Evolutionary conservation across 2,113 vertebrate species (phyloP), one percentile per base, ranked within the genome.

Genomic region (Shinisaurus crocodilurus): DNA sequence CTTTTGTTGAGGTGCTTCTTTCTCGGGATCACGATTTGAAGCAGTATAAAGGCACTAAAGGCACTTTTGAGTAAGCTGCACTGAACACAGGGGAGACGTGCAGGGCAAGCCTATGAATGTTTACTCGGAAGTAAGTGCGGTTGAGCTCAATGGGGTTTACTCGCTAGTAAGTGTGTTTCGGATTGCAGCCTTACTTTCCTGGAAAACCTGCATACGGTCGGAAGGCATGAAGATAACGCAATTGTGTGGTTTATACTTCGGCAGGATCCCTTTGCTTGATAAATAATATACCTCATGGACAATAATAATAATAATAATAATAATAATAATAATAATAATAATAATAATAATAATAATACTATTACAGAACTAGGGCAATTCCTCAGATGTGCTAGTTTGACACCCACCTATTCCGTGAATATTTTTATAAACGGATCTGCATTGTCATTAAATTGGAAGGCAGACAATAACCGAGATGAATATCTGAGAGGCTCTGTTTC

Each of bases 1-100:
- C 54, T 57, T 89, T 72, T 5, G 13, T 87, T 69, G 84, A 27
- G 76, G 87, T 90, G 1, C 83, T 45, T 25, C 70, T 90, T 79
- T 65, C 15, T 65, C 34, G 70, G n/a, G 37, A 57, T 80, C 48
- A 54, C 13, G 77, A 34, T 63, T 27, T 32, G 77, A 54, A 81
- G 34, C 50, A 32, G 15, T 54, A 81, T 54, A 54, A 81, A 77
- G 40, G 40, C 57, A 60, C 48, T 48, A 5, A 5, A 5, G 48
- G 7, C 48, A n/a, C n/a, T 54, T 60, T 60, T 60, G 12, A 60
- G 60, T 63, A 63, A 2, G 20, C 5, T 63, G 16, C 20, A 4
- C 57, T 13, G 60, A 63, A 63, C 50, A 3, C 3, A 20, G 60
- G 60, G 60, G 60, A 63, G 16, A 63, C 18, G 20, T 23, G 2